Base-by-base conservation (phyloP, 1,140 invertebrate species). In the Hormaphis cornu region DNA sequence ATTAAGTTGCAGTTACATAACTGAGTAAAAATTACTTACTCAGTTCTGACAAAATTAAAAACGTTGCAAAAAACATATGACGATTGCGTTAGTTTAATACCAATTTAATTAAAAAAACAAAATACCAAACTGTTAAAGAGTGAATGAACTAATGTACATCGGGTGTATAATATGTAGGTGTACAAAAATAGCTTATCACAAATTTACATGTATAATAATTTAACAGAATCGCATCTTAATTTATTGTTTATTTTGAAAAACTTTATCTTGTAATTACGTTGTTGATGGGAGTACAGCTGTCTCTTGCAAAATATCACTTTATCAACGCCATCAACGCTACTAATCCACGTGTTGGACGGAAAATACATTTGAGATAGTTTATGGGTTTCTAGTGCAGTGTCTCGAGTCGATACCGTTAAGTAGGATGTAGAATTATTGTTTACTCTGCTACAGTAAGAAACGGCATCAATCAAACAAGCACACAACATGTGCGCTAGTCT, bases 321-420 rank as follows among this genome's bases (percentile, higher is more conserved):
- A n/a, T 35, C 20, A 33, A 35, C n/a, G 10, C 5, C 18, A n/a
- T 40, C 35, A 10, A 48, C 26, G 22, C 3, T 33, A 22, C 42
- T 35, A 48, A 48, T 22, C 61, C 61, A 66, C 1, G 61, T 66
- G 28, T 8, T 16, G 4, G 42, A 50, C 2, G 61, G 28, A 10
- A 66, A 66, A 66, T 66, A 66, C 42, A 66, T 66, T 16, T 28
- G n/a, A 20, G 61, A 66, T 35, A 66, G 8, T 50, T 66, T 66
- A 16, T 66, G 12, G 9, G 61, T 66, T 66, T 66, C 61, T 12
- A 66, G 44, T 24, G 3, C 2, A 33, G 42, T 35, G 12, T 66
- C 61, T 50, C 50, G 24, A 6, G 61, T 35, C 7, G 61, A 48
- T 35, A 66, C 14, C 1, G 28, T 48, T 35, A 66, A 66, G 35